phyloP scores from a whole-genome alignment of 1,140 invertebrate genomes.

The Eumeta japonica region DNA sequence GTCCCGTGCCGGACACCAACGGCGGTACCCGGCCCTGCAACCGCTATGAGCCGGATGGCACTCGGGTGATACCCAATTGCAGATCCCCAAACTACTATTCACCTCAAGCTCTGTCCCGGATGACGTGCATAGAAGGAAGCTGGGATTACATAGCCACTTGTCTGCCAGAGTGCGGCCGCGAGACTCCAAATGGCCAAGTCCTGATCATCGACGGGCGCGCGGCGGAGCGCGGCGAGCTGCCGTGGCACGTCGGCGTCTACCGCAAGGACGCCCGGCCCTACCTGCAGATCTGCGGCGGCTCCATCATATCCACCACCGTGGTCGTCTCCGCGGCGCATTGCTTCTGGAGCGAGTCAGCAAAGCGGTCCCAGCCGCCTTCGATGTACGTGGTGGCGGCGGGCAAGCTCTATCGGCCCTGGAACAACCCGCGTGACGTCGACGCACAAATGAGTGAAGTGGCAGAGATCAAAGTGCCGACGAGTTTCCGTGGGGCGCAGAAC shows the following conservation, averaged over 20 bases:
- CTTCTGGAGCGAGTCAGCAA: no score
- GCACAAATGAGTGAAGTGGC: constrained; percentile 32
- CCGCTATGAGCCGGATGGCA: constrained; percentile 19
- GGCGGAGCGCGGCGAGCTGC: constrained; percentile 47
- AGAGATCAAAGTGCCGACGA: constrained; percentile 21
- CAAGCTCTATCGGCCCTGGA: no score
- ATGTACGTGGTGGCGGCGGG: constrained; percentile 35
- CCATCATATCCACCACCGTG: no score
- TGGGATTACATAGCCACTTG: constrained; percentile 37
- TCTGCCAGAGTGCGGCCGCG: constrained; percentile 36
- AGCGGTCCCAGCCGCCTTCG: constrained; percentile 12
- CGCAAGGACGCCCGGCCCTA: constrained; percentile 21
- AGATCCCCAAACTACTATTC: constrained; percentile 25
- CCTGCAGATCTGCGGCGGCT: constrained; percentile 54
- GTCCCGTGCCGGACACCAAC: constrained; percentile 11
- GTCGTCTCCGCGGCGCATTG: constrained; percentile 50
- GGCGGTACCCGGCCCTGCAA: constrained; percentile 17
- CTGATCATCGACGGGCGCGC: constrained; percentile 32
- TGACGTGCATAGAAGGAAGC: constrained; percentile 35
- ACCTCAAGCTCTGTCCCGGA: constrained; percentile 12
- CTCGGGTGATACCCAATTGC: constrained; percentile 20
- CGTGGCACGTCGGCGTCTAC: constrained; percentile 62
- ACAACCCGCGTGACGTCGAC: constrained; percentile 22
- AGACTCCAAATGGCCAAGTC: constrained; percentile 29
- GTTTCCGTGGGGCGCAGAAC: constrained; percentile 26